These are phyloP conservation scores for Eira barbara DNA, from an alignment of 2,113 vertebrate species.

Conservation along the genomic window DNA sequence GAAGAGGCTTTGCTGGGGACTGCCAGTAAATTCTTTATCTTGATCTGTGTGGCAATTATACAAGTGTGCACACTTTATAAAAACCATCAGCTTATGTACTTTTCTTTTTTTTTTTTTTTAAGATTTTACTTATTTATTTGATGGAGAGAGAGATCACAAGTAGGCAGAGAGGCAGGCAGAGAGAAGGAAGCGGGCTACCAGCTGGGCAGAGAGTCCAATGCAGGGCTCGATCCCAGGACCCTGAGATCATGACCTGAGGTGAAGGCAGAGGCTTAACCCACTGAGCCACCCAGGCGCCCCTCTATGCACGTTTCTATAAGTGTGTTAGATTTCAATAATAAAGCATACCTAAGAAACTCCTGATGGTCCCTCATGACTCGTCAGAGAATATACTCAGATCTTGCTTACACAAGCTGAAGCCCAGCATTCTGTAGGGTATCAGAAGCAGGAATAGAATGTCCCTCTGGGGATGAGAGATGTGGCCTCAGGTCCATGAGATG, in stretches of 20 bases:
- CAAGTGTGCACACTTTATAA: neutral
- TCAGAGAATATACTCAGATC: neutral
- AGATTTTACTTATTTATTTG: no score
- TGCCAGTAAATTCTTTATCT: neutral
- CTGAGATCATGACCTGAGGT: no score
- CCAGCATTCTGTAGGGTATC: neutral
- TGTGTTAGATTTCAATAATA: neutral
- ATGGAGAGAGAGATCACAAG: no score
- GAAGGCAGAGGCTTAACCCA: no score
- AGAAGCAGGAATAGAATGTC: slow-evolving; percentile 23
- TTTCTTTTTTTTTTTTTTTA: no score
- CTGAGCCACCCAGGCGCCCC: neutral
- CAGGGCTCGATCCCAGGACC: no score
- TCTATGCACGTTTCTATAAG: neutral
- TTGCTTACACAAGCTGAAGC: neutral
- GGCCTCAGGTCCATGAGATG: no score
- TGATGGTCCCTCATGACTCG: neutral
- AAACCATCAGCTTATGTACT: neutral
- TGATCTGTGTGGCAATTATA: neutral
- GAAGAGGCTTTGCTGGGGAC: neutral
- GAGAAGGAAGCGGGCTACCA: no score
- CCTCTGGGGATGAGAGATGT: neutral
- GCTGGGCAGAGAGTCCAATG: no score
- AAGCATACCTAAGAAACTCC: neutral
- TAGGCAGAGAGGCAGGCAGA: no score